Evolutionary conservation across 2,888 invertebrate genomes (phyloP), one percentile per base, ranked within the genome.

Genomic region (Ornithoptera priamus): DNA sequence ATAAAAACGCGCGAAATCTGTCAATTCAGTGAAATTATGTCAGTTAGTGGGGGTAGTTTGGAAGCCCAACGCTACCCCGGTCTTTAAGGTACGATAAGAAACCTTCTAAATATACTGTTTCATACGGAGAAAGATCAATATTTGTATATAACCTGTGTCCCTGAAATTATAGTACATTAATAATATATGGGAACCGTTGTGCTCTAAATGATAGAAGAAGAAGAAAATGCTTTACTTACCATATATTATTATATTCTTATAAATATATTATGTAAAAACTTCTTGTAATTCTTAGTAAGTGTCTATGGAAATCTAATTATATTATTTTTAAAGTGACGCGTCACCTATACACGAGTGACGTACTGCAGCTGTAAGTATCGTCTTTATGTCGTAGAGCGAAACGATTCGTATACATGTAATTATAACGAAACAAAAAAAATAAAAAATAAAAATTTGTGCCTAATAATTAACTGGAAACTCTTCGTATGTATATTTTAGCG

Each of bases 201-300:
- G 90, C 89, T 89, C 85, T 87, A 86, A 81, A 81, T 80, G 79
- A 82, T 87, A 46, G 87, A 89, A 85, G 86, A 89, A 64, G 56
- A 82, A 88, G 90, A 53, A 18, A 92, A 92, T 92, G 92, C 92
- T 92, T 92, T 92, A 92, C 91, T 85, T 88, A 90, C 46, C 46
- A 46, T 15, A 46, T 86, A 90, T 80, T 81, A 84, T 86, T 92
- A 89, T 92, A 92, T 92, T 92, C 92, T 92, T 92, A 91, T 92
- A 92, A 89, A 89, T 90, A 84, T 92, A 91, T 91, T 78, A 89
- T 92, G 90, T 92, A 92, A 87, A 90, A 88, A 84, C 83, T 89
- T 85, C 86, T 83, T 87, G 87, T 91, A 88, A 84, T 84, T 86
- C 80, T 87, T 89, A 90, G 85, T 90, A 85, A 87, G 90, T 92